phyloP scores from a whole-genome alignment of 2,888 invertebrate species.

The Cheilosia vernalis region DNA sequence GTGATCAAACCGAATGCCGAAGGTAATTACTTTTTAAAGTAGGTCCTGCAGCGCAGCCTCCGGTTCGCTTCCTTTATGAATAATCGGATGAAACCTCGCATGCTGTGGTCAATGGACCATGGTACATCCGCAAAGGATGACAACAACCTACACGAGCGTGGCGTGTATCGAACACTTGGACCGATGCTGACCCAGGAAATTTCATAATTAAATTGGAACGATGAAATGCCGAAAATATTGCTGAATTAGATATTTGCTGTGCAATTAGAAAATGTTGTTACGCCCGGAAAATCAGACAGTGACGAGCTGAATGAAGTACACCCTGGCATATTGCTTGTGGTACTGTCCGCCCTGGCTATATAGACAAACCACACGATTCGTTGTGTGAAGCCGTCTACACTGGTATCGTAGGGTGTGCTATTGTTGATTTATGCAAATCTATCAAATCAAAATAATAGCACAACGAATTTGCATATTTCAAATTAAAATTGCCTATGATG shows the following conservation, averaged over 20 bases:
- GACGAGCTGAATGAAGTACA: constrained; percentile 28
- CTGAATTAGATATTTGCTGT: constrained; percentile 54
- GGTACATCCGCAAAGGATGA: constrained; percentile 8
- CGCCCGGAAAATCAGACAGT: constrained; percentile 8
- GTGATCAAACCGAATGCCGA: constrained; percentile 15
- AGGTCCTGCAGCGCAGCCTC: constrained; percentile 22
- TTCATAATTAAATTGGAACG: constrained; percentile 58
- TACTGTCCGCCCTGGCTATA: constrained; percentile 37
- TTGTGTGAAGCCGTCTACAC: neutral
- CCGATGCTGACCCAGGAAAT: constrained; percentile 20
- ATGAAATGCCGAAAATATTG: constrained; percentile 59
- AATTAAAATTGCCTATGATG: constrained; percentile 71
- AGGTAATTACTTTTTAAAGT: constrained; percentile 57
- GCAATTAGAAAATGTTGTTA: constrained; percentile 43
- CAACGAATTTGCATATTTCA: constrained; percentile 74
- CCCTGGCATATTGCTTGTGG: constrained; percentile 39
- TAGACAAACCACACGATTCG: constrained; percentile 58
- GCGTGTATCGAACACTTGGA: neutral
- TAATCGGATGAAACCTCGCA: constrained; percentile 31
- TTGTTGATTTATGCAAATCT: constrained; percentile 74
- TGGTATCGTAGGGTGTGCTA: neutral
- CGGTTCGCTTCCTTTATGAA: constrained; percentile 35
- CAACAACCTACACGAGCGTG: neutral
- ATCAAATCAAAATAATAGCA: constrained; percentile 75
- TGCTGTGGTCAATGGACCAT: constrained; percentile 9